Percentiles rank a stretch among this genome's conserved stretches.
phyloP scores from a whole-genome alignment of 2,113 vertebrate species.

The Apodemus sylvaticus region DNA sequence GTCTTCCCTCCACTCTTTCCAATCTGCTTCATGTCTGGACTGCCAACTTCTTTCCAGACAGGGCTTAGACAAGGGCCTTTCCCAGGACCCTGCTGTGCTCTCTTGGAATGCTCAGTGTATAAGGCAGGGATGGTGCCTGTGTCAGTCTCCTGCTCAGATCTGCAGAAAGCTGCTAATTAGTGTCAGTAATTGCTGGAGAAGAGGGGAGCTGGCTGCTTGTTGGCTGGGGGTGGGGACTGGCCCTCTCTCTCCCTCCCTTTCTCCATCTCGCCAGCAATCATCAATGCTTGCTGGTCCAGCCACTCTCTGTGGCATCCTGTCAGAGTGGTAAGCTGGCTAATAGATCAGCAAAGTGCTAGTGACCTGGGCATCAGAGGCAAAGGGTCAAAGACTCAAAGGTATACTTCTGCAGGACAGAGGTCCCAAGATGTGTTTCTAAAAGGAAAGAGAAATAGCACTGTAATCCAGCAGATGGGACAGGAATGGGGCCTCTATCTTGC shows the following conservation, averaged over 20 bases:
- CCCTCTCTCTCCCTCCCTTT: neutral
- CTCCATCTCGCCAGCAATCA: neutral
- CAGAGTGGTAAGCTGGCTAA: conserved; percentile 68
- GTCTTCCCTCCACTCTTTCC: conserved; percentile 13
- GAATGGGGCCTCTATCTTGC: neutral
- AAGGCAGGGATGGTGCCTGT: neutral
- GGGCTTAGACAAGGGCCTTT: conserved; percentile 43
- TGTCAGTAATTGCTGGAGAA: conserved; percentile 77
- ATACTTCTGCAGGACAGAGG: neutral
- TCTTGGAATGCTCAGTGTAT: neutral
- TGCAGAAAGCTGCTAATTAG: conserved; percentile 78
- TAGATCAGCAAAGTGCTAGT: conserved; percentile 37
- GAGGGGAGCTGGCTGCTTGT: conserved; percentile 64
- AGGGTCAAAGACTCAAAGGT: neutral
- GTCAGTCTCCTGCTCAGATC: conserved; percentile 50
- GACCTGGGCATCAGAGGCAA: neutral
- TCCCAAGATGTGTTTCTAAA: neutral
- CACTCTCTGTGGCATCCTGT: conserved; percentile 13
- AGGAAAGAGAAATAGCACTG: neutral
- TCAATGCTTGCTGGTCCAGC: conserved; percentile 70
- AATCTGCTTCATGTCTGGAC: conserved; percentile 52
- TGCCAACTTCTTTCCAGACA: conserved; percentile 56
- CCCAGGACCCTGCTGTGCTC: neutral
- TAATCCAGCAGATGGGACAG: neutral
- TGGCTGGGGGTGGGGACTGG: neutral